Base-by-base conservation (phyloP, 2,113 vertebrate genomes). In the Otus sunia region DNA sequence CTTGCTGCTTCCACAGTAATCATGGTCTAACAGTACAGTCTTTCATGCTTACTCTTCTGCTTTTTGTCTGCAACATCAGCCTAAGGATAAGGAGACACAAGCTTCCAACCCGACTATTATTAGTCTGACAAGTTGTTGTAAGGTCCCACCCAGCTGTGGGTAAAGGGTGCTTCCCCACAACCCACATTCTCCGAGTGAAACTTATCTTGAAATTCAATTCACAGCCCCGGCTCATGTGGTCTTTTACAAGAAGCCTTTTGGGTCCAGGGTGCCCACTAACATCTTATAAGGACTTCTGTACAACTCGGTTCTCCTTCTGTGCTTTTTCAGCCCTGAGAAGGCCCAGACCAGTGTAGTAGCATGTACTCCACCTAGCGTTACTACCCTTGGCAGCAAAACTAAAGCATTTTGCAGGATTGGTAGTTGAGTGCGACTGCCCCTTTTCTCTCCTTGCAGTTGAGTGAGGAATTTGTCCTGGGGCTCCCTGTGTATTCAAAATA, bases 141-240 rank as follows among this genome's bases (percentile, higher is more conserved):
- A 69, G 69, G 25, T 80, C 47, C 14, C 11, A 10, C 15, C 45
- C 7, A 32, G 56, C 52, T 63, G 20, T 41, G 30, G 67, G 72
- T 47, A 22, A 79, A 75, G 14, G 56, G 12, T 56, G 63, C 30
- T 90, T 62, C 18, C 18, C 30, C 26, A 77, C 43, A 32, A 64
- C 47, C 14, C 74, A 39, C 37, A 29, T 53, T 86, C 17, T 82
- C 23, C 21, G 10, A 73, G 37, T 34, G 25, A 69, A 58, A 86
- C 30, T 9, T 58, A 73, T 32, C 50, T 25, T 63, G 60, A 69
- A 60, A 43, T 55, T 78, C 43, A 78, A 32, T 39, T 49, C 50
- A 74, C 4, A 2, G 43, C 21, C 27, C 19, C 0, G 0, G 55
- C 21, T 59, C 21, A 29, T 19, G 25, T 16, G 39, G 27, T 45